A percentile compares a stretch with the other conserved stretches of the same genome.
phyloP scores from a whole-genome alignment of 2,113 vertebrate species.

The Nesoenas mayeri region DNA sequence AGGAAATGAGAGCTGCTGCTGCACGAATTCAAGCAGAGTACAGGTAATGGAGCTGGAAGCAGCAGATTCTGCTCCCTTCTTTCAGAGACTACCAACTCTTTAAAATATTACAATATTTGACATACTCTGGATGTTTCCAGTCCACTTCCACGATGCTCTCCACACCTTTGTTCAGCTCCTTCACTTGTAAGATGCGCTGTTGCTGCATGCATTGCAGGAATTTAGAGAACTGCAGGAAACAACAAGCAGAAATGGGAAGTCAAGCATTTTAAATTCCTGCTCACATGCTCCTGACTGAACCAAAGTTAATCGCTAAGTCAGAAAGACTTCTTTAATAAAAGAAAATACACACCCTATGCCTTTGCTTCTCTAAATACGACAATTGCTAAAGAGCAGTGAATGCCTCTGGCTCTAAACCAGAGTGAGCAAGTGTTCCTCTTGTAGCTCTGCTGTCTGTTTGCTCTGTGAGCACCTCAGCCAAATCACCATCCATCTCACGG shows the following conservation, averaged over 20 bases:
- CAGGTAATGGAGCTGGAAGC: background rate
- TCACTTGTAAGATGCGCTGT: slow-evolving; percentile 85
- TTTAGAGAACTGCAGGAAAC: slow-evolving; percentile 87
- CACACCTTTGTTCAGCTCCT: slow-evolving; percentile 93
- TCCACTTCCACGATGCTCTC: slow-evolving; percentile 94
- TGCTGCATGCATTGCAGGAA: slow-evolving; percentile 92
- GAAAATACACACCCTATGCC: no score
- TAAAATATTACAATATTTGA: background rate
- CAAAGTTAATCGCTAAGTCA: background rate
- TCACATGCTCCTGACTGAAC: background rate
- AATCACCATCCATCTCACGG: background rate
- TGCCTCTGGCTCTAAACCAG: background rate
- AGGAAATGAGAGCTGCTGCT: background rate
- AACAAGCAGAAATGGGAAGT: background rate
- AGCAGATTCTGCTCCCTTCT: background rate
- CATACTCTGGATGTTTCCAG: slow-evolving; percentile 92
- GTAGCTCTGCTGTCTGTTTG: background rate
- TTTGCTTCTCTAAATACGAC: background rate
- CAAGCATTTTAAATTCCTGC: background rate
- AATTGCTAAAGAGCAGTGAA: background rate
- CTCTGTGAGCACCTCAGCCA: background rate
- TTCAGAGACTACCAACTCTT: background rate
- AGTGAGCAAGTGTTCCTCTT: background rate
- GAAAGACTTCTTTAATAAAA: background rate
- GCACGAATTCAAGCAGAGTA: background rate